Evolutionary conservation across 1,140 invertebrate species (phyloP), one percentile per base, ranked within the genome.

Genomic region (Daktulosphaira vitifoliae): DNA sequence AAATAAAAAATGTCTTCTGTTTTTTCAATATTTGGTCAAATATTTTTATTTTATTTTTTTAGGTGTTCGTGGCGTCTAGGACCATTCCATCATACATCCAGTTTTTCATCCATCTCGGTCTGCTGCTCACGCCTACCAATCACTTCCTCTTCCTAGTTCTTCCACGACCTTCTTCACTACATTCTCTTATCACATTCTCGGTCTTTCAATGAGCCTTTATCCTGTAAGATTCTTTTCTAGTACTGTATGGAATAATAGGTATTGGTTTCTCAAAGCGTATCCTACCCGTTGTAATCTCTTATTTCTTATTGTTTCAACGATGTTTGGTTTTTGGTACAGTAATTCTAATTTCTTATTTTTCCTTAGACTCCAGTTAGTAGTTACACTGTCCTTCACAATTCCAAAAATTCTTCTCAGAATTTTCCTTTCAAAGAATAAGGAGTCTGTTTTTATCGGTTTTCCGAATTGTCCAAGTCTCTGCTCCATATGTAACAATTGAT

Each of bases 141-240:
- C 44, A 6, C 5, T 33, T 33, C 29, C 29, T 33, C 44, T 9
- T 48, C 18, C 44, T 48, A 48, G 44, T 11, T 48, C 39, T 48
- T 48, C 44, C 44, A 48, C 44, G 18, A 18, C 44, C n/a, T 48
- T 48, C 44, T 48, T 48, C 44, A 18, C 44, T 48, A 48, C 44
- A 18, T 48, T 18, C 9, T 48, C 3, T 18, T 18, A 48, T 11
- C 44, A 18, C 16, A 48, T 48, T 48, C 6, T 20, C 16, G 44
- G 44, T 48, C 9, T 48, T 22, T 18, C n/a, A 48, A 48, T 48
- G 44, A 18, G 18, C 20, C 44, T 48, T 48, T 48, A 18, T 48
- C 44, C 16, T 5, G 44, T 48, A 4, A 18, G 44, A 18, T 48
- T 48, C 13, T 46, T 46, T 46, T 46, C 44, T 46, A 46, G 44